These are phyloP conservation scores for Aphelocoma coerulescens DNA, from an alignment of 2,113 vertebrate species.

Conservation along the genomic window DNA sequence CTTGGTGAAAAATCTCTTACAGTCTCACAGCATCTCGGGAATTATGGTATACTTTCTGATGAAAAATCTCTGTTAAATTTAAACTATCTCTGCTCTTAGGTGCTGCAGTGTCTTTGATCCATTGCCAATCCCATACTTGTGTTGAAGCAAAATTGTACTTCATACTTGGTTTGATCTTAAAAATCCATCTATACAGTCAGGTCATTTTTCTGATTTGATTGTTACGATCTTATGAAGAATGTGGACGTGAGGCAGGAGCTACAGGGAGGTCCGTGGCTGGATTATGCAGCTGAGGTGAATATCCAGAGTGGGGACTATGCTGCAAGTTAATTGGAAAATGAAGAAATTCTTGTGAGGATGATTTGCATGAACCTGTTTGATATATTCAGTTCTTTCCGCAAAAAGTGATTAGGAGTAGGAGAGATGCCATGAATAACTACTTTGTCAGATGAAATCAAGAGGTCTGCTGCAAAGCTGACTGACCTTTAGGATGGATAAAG, in stretches of 20 bases:
- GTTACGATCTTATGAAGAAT: background rate
- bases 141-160: constrained; percentile 35
- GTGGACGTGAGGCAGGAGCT: background rate
- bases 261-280: background rate
- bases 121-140: background rate
- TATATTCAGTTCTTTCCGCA: background rate
- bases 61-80: constrained; percentile 19
- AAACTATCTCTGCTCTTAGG: background rate
- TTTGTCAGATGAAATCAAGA: constrained; percentile 26
- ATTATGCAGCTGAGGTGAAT: background rate
- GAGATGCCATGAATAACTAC: background rate
- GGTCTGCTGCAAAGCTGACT: background rate
- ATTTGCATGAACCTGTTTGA: background rate
- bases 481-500: constrained; percentile 12
- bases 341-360: background rate
- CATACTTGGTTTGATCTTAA: constrained; percentile 43
- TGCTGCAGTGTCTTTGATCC: background rate
- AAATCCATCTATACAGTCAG: background rate
- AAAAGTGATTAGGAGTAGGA: background rate
- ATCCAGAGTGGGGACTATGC: background rate
- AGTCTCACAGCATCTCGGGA: background rate
- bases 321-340: background rate
- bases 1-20: background rate
- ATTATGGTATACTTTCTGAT: background rate
- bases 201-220: constrained; percentile 29